A percentile compares a stretch with the other conserved stretches of the same genome.
Conservation (phyloP, 2,113 vertebrate species). For the Phylloscopus whistleri region DNA sequence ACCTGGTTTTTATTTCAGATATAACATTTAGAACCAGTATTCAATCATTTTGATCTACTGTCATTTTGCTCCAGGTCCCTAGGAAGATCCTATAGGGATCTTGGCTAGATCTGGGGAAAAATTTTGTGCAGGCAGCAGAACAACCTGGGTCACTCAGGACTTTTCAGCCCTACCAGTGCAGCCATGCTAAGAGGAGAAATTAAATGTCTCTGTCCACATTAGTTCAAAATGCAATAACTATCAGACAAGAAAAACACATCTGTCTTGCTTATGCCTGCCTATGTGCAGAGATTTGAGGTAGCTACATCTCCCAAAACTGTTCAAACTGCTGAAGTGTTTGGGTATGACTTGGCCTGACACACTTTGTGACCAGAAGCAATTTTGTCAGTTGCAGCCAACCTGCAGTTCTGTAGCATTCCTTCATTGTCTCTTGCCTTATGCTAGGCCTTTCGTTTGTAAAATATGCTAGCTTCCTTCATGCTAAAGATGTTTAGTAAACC, state of each 20-base stretch:
- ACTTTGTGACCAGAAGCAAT: not conserved
- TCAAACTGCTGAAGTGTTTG: not conserved
- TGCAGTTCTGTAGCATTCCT: not conserved
- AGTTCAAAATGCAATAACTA: not conserved
- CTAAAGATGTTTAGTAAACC: not conserved
- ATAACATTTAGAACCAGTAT: not conserved
- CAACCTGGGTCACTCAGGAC: not conserved
- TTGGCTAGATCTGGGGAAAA: not conserved
- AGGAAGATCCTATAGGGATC: not conserved
- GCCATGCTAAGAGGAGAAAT: not conserved
- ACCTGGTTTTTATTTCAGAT: not conserved
- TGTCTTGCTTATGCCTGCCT: not conserved
- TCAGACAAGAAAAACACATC: not conserved
- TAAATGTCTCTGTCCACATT: not conserved
- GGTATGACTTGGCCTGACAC: not conserved
- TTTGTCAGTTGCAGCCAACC: not conserved
- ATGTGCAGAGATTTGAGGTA: not conserved
- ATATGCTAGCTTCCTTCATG: not conserved
- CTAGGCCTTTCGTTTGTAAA: not conserved
- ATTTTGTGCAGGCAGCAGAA: not conserved
- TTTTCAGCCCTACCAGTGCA: not conserved
- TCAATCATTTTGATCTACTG: not conserved
- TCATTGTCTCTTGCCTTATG: not conserved
- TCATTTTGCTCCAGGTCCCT: not conserved
- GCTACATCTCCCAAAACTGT: not conserved